These are phyloP conservation scores for Ursus arctos DNA, from an alignment of 2,113 vertebrate species.

Conservation along the genomic window DNA sequence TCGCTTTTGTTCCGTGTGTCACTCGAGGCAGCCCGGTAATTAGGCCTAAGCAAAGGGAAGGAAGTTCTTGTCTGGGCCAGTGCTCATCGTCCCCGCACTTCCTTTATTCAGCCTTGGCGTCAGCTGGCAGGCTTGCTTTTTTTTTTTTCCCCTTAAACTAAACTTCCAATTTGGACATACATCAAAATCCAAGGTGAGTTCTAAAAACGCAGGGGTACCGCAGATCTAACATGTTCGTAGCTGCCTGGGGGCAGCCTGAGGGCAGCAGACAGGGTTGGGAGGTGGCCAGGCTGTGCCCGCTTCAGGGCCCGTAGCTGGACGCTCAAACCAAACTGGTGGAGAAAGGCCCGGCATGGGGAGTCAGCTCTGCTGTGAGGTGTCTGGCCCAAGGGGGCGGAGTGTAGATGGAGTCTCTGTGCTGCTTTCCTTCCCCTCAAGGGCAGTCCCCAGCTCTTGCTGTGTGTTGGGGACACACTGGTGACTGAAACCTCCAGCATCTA, in stretches of 20 bases:
- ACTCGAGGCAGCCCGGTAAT: constrained; percentile 66
- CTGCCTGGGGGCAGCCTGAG: background rate
- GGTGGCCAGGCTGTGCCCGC: background rate
- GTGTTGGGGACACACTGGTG: background rate
- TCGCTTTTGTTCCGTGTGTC: constrained; percentile 46
- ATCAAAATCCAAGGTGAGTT: constrained; percentile 39
- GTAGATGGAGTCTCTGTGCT: background rate
- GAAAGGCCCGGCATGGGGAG: background rate
- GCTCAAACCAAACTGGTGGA: background rate
- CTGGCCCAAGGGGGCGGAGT: background rate
- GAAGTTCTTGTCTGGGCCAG: constrained; percentile 56
- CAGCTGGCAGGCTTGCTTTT: background rate
- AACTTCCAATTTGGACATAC: constrained; percentile 59
- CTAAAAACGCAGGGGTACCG: background rate
- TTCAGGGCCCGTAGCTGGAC: background rate
- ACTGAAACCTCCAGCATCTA: background rate
- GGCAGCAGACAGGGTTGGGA: background rate
- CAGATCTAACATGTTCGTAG: constrained; percentile 1
- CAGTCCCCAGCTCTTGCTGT: background rate
- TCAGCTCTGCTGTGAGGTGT: background rate
- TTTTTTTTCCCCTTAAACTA: constrained; percentile 33
- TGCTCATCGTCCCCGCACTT: background rate
- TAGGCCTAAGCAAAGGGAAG: constrained; percentile 52
- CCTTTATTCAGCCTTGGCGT: constrained; percentile 19
- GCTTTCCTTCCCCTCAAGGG: background rate